Evolutionary conservation across 2,888 invertebrate genomes (phyloP).

Genomic region (Oasisia sp.): DNA sequence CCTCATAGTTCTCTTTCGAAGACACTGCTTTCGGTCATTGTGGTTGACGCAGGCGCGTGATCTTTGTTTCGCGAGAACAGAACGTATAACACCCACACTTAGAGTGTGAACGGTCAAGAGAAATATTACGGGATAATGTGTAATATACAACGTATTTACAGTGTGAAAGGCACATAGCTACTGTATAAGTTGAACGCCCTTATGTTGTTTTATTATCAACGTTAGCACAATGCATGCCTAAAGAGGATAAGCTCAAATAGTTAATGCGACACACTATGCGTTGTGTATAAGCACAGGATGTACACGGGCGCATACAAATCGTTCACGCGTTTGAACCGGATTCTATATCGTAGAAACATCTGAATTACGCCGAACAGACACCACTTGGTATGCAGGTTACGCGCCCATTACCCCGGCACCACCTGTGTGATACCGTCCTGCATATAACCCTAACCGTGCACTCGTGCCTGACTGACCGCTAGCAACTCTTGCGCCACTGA

Average conservation of each 20-base stretch:
- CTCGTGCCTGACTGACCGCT: background rate
- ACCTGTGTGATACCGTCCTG: background rate
- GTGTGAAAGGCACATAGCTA: background rate
- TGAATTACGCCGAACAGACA: background rate
- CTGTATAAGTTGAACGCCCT: no score
- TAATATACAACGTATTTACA: background rate
- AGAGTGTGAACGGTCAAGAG: background rate
- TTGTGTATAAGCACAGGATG: background rate
- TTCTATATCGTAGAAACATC: background rate
- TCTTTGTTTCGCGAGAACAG: background rate
- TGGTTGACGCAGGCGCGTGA: background rate
- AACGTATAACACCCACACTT: background rate
- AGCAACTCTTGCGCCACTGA: background rate
- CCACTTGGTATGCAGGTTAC: background rate
- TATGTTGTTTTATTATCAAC: background rate
- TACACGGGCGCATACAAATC: background rate
- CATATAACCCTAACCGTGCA: background rate
- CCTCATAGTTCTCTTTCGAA: background rate
- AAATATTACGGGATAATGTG: background rate
- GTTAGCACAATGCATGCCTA: background rate
- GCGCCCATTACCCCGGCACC: background rate
- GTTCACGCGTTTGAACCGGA: background rate
- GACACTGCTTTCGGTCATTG: background rate
- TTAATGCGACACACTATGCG: background rate
- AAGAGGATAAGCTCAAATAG: background rate